phyloP scores from a whole-genome alignment of 2,888 invertebrate genomes.

The Microdon myrmicae region DNA sequence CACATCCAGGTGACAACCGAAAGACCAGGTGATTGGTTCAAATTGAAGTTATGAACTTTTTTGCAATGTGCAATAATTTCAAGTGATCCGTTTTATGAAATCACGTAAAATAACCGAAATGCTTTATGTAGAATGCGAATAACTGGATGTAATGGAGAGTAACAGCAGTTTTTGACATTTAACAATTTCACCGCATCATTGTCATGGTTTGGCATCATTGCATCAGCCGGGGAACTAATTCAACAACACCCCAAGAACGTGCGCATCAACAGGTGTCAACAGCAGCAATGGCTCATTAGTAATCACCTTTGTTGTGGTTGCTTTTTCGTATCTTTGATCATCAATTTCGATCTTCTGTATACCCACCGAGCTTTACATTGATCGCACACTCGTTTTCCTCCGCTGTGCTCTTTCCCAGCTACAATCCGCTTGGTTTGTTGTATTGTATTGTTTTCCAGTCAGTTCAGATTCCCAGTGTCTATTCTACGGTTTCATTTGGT shows the following conservation, averaged over 20 bases:
- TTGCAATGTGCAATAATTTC: too few species aligned
- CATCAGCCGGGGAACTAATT: background rate
- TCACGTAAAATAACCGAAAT: too few species aligned
- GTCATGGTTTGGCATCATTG: too few species aligned
- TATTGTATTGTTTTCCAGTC: slow-evolving; percentile 16
- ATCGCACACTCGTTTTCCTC: background rate
- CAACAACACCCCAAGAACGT: slow-evolving; percentile 14
- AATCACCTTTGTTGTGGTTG: slow-evolving; percentile 41
- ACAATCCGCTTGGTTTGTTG: background rate
- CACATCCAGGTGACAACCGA: slow-evolving; percentile 30
- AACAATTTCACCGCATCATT: too few species aligned
- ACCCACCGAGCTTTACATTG: slow-evolving; percentile 12
- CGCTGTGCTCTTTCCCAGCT: background rate
- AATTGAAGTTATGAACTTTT: too few species aligned
- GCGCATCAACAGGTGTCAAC: slow-evolving; percentile 39
- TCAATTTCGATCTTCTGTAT: slow-evolving; percentile 2
- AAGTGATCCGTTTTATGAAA: too few species aligned
- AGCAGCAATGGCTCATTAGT: background rate
- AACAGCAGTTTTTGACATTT: too few species aligned
- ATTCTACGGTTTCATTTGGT: slow-evolving; percentile 13
- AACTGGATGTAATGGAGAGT: too few species aligned
- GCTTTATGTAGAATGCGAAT: too few species aligned
- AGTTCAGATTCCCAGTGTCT: slow-evolving; percentile 10
- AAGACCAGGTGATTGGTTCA: too few species aligned
- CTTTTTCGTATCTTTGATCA: slow-evolving; percentile 16